Conservation (phyloP, 2,888 invertebrate species). For the Parnassius apollo region DNA sequence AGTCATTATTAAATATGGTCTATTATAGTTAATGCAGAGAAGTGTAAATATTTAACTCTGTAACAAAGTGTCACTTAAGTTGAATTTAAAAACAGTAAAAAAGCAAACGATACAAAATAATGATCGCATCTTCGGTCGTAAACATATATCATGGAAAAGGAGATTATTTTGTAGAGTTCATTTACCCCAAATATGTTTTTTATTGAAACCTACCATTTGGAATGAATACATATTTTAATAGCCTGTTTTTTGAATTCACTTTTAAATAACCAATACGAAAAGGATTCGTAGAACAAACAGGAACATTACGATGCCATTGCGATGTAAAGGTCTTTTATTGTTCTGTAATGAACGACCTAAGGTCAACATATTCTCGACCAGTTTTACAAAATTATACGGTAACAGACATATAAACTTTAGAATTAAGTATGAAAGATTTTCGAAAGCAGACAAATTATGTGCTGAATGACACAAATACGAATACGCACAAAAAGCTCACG, state of each 20-base stretch:
- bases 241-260: not conserved
- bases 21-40: no score
- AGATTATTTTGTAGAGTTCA: slow-evolving; percentile 34
- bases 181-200: slow-evolving; percentile 39
- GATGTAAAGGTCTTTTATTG: slow-evolving; percentile 49
- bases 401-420: not conserved
- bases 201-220: slow-evolving; percentile 1
- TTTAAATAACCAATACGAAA: slow-evolving; percentile 1
- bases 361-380: slow-evolving; percentile 50
- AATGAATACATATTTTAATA: not conserved
- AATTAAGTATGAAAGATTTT: slow-evolving; percentile 1
- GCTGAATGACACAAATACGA: slow-evolving; percentile 33
- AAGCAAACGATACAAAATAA: not conserved
- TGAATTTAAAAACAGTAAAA: no score
- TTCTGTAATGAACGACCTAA: slow-evolving; percentile 47
- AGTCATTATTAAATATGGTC: no score
- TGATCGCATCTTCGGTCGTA: slow-evolving; percentile 5
- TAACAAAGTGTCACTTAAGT: no score
- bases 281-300: slow-evolving; percentile 8
- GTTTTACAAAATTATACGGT: slow-evolving; percentile 20
- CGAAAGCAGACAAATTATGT: slow-evolving; percentile 11
- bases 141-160: slow-evolving; percentile 13
- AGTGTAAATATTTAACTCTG: no score
- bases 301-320: slow-evolving; percentile 21
- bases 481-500: slow-evolving; percentile 56